Evolutionary conservation across 2,113 vertebrate genomes (phyloP).

Genomic region (Sylvicapra grimmia): DNA sequence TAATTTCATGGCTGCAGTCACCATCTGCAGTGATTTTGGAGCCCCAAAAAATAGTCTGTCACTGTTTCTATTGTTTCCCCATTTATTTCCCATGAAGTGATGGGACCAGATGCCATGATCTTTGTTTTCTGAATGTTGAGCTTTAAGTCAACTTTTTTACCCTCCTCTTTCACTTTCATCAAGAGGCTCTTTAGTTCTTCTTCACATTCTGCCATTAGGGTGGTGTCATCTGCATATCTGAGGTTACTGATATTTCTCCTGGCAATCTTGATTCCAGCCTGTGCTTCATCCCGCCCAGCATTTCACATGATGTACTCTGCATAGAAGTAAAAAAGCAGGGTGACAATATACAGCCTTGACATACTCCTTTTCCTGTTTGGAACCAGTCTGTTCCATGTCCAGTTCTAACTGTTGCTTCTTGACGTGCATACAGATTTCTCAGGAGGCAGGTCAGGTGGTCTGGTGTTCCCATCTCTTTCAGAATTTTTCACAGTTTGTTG

Average conservation of each 20-base stretch:
- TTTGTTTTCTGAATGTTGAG: not conserved
- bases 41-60: not conserved
- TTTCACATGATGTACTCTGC: not conserved
- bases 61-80: not conserved
- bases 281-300: not conserved
- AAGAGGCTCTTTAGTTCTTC: not conserved
- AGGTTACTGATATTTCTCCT: not conserved
- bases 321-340: not conserved
- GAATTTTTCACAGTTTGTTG: too few relatives aligned
- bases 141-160: not conserved
- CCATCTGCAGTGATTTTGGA: not conserved
- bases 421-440: too few relatives aligned
- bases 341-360: too few relatives aligned
- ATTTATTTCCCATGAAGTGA: not conserved
- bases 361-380: too few relatives aligned
- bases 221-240: not conserved
- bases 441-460: too few relatives aligned
- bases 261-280: not conserved
- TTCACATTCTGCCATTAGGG: not conserved
- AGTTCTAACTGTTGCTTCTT: too few relatives aligned
- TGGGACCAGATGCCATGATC: not conserved
- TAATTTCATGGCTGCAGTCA: not conserved
- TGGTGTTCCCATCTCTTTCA: too few relatives aligned
- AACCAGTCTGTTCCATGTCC: too few relatives aligned
- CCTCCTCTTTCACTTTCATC: not conserved